Evolutionary conservation across 2,888 invertebrate genomes (phyloP).

Genomic region (Chorisops tibialis): DNA sequence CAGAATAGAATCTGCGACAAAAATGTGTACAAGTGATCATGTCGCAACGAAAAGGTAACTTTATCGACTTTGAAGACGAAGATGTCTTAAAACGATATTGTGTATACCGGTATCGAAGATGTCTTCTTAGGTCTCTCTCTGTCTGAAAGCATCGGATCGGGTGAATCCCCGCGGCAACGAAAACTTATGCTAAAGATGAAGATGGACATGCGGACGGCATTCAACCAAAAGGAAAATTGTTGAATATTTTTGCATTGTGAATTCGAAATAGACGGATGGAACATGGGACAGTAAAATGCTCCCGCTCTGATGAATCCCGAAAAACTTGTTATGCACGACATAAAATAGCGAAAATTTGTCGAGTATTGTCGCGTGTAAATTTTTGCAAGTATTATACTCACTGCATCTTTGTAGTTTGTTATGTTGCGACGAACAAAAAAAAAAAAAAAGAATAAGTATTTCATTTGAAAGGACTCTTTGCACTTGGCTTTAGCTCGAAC

Average conservation of each 20-base stretch:
- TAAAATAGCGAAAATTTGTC: conserved; percentile 22
- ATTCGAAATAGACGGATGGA: conserved; percentile 1
- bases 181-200: conserved; percentile 1
- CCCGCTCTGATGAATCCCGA: neutral
- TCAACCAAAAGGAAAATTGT: conserved; percentile 19
- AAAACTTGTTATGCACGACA: conserved; percentile 23
- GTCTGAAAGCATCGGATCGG: too few relatives aligned
- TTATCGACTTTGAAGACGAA: too few relatives aligned
- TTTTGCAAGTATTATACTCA: neutral
- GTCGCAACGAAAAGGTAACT: too few relatives aligned
- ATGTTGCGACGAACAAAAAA: neutral
- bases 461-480: neutral
- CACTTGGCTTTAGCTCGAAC: neutral
- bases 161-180: too few relatives aligned
- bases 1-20: too few relatives aligned
- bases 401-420: neutral
- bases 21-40: too few relatives aligned
- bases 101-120: too few relatives aligned
- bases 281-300: neutral
- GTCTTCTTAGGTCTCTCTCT: too few relatives aligned
- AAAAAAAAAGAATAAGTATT: neutral
- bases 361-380: conserved; percentile 12
- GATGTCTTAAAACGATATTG: too few relatives aligned
- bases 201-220: conserved; percentile 2
- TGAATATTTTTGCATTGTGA: conserved; percentile 22